These are phyloP conservation scores for Toxostoma redivivum DNA, from an alignment of 2,113 vertebrate species.

Conservation along the genomic window DNA sequence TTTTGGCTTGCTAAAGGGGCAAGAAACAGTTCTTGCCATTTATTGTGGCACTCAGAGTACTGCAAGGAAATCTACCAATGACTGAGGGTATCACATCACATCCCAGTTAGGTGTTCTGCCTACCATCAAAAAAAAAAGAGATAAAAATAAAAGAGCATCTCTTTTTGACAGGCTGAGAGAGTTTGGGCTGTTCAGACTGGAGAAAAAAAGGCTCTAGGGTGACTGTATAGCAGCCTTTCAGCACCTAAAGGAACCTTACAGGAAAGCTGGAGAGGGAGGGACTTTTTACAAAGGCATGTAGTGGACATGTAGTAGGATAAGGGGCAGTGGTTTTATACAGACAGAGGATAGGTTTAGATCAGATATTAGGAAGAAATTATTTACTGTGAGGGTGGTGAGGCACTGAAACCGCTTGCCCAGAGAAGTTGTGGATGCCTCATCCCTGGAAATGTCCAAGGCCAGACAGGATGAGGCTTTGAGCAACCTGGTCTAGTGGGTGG, in stretches of 20 bases:
- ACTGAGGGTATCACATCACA: neutral
- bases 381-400: neutral
- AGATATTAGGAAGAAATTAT: neutral
- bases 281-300: neutral
- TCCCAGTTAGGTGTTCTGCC: neutral
- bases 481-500: neutral
- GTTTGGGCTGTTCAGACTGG: neutral
- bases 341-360: neutral
- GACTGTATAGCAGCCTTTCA: fast-evolving
- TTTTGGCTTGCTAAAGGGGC: neutral
- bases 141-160: neutral
- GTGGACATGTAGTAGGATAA: neutral
- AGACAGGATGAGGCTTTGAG: neutral
- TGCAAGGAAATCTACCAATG: neutral
- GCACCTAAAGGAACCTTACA: neutral
- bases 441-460: neutral
- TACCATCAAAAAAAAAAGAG: neutral
- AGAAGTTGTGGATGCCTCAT: neutral
- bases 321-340: neutral
- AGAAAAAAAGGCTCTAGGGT: neutral
- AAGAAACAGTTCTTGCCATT: neutral
- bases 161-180: neutral
- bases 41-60: neutral
- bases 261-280: neutral
- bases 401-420: neutral